Evolutionary conservation across 2,888 invertebrate genomes (phyloP), one percentile per base, ranked within the genome.

Genomic region (Rotaria magnacalcarata): DNA sequence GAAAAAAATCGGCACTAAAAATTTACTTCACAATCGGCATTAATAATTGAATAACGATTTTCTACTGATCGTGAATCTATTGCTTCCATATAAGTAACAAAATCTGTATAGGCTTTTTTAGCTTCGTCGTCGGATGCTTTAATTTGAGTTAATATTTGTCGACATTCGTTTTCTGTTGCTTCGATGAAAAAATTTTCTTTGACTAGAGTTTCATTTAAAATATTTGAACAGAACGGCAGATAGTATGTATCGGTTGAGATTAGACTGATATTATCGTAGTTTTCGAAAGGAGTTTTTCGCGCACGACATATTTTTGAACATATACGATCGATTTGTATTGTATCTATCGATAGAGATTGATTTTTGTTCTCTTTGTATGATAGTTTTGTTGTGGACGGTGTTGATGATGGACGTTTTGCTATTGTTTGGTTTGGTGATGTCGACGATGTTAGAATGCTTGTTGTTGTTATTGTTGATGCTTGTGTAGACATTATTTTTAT

Each of bases 401-500:
- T 19, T 67, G 19, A 34, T 67, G 19, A 7, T 67, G 67, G 67
- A 67, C 67, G 34, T 67, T 67, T 80, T 21, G 16, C 10, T 47
- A 41, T 80, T 47, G 47, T 47, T 80, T 47, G 80, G n/a, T 47
- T 80, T 47, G n/a, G 16, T 34, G 67, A 41, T 34, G 67, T 16
- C 14, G 50, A 50, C 14, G 50, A 50, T 67, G 67, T 10, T 27
- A 16, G 8, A 16, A 16, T 52, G 11, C 7, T 80, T 7, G 47
- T 43, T 43, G 75, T 80, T 21, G 67, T 11, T 16, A 16, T 67
- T 67, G 47, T n/a, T 47, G 47, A 47, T n/a, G 80, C 80, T 5
- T 80, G n/a, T n/a, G 80, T 47, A 14, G 80, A 80, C 80, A 80
- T 80, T 47, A 80, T 47, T 80, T 80, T 80, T 47, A 80, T 80